Conservation (phyloP, 1,140 invertebrate species). For the Cydia amplana region DNA sequence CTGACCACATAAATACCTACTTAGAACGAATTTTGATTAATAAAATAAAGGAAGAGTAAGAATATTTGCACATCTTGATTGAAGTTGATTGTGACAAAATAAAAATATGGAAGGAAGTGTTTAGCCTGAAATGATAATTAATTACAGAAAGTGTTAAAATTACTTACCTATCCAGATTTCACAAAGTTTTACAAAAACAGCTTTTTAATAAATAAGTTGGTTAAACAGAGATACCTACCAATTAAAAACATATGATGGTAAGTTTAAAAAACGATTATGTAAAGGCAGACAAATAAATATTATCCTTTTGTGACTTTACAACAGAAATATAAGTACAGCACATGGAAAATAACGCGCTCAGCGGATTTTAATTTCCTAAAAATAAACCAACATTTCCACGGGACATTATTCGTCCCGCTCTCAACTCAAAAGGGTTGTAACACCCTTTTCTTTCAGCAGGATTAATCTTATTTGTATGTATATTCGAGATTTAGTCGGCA, state of each 20-base stretch:
- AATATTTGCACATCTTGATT: neutral
- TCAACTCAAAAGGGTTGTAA: slow-evolving; percentile 55
- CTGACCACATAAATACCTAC: no score
- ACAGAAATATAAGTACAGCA: slow-evolving; percentile 3
- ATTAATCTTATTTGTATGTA: slow-evolving; percentile 79
- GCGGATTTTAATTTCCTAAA: slow-evolving; percentile 23
- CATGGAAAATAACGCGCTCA: neutral
- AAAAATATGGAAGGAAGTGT: neutral
- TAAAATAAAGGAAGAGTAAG: neutral
- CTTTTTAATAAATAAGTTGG: no score
- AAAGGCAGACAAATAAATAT: neutral
- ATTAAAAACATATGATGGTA: no score
- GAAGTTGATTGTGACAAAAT: neutral
- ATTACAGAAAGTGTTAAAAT: no score
- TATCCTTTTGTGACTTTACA: neutral
- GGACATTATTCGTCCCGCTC: slow-evolving; percentile 33
- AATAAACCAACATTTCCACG: slow-evolving; percentile 32
- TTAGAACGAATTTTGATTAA: neutral
- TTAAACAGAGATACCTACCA: no score
- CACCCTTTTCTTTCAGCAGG: slow-evolving; percentile 74
- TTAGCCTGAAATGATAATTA: no score
- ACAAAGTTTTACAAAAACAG: no score
- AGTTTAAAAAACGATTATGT: no score
- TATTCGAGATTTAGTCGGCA: slow-evolving; percentile 76
- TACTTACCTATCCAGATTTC: no score